Percentiles rank a stretch among this genome's conserved stretches.
phyloP scores from a whole-genome alignment of 2,113 vertebrate species.

The Psammodynastes pulverulentus region DNA sequence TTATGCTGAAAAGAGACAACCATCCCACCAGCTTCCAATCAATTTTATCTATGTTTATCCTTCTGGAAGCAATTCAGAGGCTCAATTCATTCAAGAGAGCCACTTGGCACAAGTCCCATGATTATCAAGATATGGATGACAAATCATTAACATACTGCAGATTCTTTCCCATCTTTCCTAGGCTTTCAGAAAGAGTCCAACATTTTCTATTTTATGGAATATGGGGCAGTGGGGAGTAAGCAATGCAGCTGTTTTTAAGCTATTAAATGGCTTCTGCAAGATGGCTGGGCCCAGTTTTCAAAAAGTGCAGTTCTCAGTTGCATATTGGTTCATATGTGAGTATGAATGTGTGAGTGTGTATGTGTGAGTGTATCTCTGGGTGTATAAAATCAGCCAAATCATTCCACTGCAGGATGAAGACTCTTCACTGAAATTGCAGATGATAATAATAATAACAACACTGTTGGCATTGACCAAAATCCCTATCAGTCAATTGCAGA shows the following conservation, averaged over 20 bases:
- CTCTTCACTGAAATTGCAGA: neutral
- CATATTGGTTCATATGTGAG: neutral
- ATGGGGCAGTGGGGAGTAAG: no score
- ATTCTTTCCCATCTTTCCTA: neutral
- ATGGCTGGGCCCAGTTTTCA: neutral
- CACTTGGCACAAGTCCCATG: neutral
- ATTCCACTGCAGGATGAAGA: neutral
- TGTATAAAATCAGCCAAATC: neutral
- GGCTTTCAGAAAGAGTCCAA: neutral
- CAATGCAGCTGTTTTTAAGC: neutral
- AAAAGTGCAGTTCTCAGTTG: neutral
- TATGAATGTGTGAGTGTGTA: neutral
- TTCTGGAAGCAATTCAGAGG: neutral
- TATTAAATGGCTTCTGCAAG: neutral
- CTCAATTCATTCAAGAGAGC: constrained; percentile 6
- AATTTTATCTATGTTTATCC: neutral
- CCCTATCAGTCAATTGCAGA: neutral
- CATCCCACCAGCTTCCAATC: neutral
- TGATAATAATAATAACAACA: neutral
- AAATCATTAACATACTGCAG: constrained; percentile 27
- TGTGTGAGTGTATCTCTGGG: no score
- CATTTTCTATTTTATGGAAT: neutral
- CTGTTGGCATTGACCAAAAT: neutral
- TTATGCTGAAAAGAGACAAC: neutral
- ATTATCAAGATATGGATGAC: constrained; percentile 11